These are phyloP conservation scores for Drosophila testacea DNA, from an alignment of 2,888 invertebrate genomes.

Conservation along the genomic window DNA sequence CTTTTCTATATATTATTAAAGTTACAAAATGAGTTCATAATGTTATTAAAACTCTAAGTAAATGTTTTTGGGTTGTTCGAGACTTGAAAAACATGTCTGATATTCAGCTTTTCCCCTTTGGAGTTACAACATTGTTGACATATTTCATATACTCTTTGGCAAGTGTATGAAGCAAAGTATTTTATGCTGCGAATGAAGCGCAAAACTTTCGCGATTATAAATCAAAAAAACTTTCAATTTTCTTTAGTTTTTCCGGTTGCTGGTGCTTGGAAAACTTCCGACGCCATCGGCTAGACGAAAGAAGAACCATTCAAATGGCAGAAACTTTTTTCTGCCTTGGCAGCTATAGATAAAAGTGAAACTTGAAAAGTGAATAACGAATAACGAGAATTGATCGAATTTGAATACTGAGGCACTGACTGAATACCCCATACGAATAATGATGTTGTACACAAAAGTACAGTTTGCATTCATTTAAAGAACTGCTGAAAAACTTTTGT, in stretches of 20 bases:
- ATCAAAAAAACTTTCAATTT: slow-evolving; percentile 71
- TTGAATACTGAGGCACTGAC: slow-evolving; percentile 28
- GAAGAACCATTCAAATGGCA: slow-evolving; percentile 39
- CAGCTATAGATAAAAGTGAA: slow-evolving; percentile 55
- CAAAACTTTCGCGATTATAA: slow-evolving; percentile 67
- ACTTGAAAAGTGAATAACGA: slow-evolving; percentile 42
- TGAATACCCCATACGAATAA: slow-evolving; percentile 31
- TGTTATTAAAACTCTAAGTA: too few species aligned
- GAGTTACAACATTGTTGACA: not conserved
- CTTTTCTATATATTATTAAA: too few species aligned
- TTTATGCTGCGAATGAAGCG: slow-evolving; percentile 54
- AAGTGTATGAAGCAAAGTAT: slow-evolving; percentile 17
- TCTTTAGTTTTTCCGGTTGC: slow-evolving; percentile 48
- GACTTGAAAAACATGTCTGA: too few species aligned
- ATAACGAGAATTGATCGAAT: slow-evolving; percentile 68
- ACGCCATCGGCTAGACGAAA: slow-evolving; percentile 64
- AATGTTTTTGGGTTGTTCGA: too few species aligned
- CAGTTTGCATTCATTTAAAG: slow-evolving; percentile 24
- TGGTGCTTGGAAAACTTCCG: slow-evolving; percentile 47
- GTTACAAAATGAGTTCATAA: too few species aligned
- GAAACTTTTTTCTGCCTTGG: slow-evolving; percentile 43
- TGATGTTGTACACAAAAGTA: slow-evolving; percentile 28
- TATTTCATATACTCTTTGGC: not conserved
- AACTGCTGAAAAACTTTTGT: not conserved
- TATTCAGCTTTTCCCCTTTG: too few species aligned